phyloP scores from a whole-genome alignment of 2,888 invertebrate genomes.

The Phragmatobia fuliginosa region DNA sequence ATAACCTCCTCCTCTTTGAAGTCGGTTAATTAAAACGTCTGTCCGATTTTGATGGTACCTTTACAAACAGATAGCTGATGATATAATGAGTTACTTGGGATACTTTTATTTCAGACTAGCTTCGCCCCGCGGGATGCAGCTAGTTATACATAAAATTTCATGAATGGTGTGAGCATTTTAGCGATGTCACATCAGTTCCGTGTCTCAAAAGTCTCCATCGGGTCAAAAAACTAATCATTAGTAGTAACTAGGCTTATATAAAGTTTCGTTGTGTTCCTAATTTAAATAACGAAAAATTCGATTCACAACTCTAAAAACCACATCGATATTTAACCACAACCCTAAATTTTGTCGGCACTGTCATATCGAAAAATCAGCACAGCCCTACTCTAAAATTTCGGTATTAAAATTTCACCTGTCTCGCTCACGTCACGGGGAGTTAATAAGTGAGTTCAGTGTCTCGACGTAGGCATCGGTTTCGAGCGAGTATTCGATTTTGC shows the following conservation, averaged over 20 bases:
- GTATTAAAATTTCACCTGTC: slow-evolving; percentile 70
- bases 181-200: not conserved
- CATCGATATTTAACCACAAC: not conserved
- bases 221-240: not conserved
- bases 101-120: no score
- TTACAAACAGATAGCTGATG: no score
- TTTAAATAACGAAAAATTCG: not conserved
- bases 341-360: not conserved
- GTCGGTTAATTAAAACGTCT: no score
- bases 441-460: slow-evolving; percentile 42
- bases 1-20: no score
- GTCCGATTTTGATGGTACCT: no score
- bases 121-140: no score
- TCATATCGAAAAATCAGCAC: slow-evolving; percentile 14
- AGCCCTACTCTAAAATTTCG: slow-evolving; percentile 47
- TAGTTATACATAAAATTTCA: no score
- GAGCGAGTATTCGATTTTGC: slow-evolving; percentile 52
- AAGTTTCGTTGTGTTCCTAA: not conserved
- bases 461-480: slow-evolving; percentile 33
- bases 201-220: not conserved
- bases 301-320: no score
- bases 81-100: no score
- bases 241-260: not conserved
- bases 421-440: slow-evolving; percentile 46
- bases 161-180: not conserved